Percentiles rank a stretch among this genome's conserved stretches.
phyloP scores from a whole-genome alignment of 2,888 invertebrate genomes.

The Zootermopsis nevadensis region DNA sequence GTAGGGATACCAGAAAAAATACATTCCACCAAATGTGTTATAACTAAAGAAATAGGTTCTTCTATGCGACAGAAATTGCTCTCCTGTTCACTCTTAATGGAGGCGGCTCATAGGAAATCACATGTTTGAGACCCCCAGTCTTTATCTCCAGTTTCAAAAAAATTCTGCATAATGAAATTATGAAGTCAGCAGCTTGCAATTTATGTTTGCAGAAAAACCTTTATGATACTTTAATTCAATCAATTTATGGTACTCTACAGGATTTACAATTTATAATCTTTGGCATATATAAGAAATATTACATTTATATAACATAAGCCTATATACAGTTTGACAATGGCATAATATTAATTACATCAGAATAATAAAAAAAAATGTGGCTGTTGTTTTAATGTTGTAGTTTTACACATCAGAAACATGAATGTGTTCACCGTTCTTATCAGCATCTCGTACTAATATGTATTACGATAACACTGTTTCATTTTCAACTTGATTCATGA shows the following conservation, averaged over 20 bases:
- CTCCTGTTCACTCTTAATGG: background rate
- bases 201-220: background rate
- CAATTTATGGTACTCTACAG: background rate
- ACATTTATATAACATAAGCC: constrained; percentile 23
- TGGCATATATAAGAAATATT: constrained; percentile 40
- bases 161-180: background rate
- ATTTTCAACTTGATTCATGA: background rate
- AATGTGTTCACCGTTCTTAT: constrained; percentile 4
- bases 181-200: too few relatives aligned
- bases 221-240: background rate
- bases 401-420: constrained; percentile 30
- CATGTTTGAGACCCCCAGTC: background rate
- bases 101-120: background rate
- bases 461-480: constrained; percentile 20
- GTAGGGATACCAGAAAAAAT: too few relatives aligned
- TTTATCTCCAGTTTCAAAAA: background rate
- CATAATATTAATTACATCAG: background rate
- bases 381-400: background rate
- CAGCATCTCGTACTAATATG: constrained; percentile 14
- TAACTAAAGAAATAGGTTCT: background rate
- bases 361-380: constrained; percentile 25
- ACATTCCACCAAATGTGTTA: too few relatives aligned
- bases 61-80: background rate
- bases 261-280: constrained; percentile 35
- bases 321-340: constrained; percentile 37